Evolutionary conservation across 2,113 vertebrate species (phyloP), one percentile per base, ranked within the genome.

Genomic region (Phodopus roborovskii): DNA sequence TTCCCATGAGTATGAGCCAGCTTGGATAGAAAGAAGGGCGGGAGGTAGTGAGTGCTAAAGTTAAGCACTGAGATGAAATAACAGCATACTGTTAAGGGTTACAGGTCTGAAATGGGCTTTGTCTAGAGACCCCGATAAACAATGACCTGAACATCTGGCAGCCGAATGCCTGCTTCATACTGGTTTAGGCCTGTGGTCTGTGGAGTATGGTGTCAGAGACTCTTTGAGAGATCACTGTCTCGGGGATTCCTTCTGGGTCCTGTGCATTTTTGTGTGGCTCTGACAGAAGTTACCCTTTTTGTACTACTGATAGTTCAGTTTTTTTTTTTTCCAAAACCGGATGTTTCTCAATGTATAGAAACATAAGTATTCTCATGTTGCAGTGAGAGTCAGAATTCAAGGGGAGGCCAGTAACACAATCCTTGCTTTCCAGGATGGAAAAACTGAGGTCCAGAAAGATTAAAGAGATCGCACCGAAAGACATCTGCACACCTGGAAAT

Each of bases 351-450:
- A 56, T 92, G 93, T 96, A 45, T 48, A 86, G 92, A 90, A 84
- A 90, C 78, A 93, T 53, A 92, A 82, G 79, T 93, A 89, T 68
- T 96, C 30, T 91, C 70, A 87, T 86, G 94, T 48, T 93, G 58
- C 71, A 91, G 71, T 79, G n/a, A 91, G 77, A 94, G 73, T 93
- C 77, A 97, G 62, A 94, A 96, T 95, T 96, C 70, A 96, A 90
- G 87, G 88, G 91, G 73, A n/a, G 33, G 75, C 62, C 68, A 71
- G 96, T 96, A 98, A 97, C 83, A 79, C 39, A 91, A 94, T 94
- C 92, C 84, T 64, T 81, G 90, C 92, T 97, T 96, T 96, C 96
- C 96, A 95, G 86, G 91, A 92, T 97, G 95, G 97, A 97, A 97
- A 98, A 94, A 86, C 81, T 82, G 93, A 96, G 88, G 81, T 88